These are phyloP conservation scores for Podocnemis expansa DNA, from an alignment of 2,113 vertebrate species.

Conservation along the genomic window DNA sequence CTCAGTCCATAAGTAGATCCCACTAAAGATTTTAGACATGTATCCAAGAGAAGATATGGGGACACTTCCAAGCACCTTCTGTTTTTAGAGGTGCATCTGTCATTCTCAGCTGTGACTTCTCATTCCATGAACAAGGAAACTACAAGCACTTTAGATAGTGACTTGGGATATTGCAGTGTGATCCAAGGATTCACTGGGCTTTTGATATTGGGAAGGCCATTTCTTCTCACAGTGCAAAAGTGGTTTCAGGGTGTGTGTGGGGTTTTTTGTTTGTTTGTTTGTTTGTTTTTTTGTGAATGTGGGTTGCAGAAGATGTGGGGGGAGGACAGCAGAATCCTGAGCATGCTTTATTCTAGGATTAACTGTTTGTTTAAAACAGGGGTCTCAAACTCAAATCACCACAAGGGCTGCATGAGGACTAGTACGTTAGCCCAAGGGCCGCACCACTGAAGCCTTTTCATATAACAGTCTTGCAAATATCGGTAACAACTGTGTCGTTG, in stretches of 20 bases:
- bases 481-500: no score
- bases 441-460: no score
- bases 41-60: background rate
- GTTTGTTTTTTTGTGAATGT: background rate
- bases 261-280: no score
- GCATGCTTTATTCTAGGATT: background rate
- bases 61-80: background rate
- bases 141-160: background rate
- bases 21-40: background rate
- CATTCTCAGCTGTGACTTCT: background rate
- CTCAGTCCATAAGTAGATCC: background rate
- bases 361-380: no score
- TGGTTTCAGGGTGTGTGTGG: background rate
- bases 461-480: no score
- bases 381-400: no score
- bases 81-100: background rate
- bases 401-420: no score
- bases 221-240: background rate
- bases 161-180: background rate
- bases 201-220: background rate
- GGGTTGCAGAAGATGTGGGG: background rate
- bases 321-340: background rate
- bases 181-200: background rate
- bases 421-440: no score
- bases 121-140: background rate